These are phyloP conservation scores for Leucania comma DNA, from an alignment of 2,888 invertebrate species.

Conservation along the genomic window DNA sequence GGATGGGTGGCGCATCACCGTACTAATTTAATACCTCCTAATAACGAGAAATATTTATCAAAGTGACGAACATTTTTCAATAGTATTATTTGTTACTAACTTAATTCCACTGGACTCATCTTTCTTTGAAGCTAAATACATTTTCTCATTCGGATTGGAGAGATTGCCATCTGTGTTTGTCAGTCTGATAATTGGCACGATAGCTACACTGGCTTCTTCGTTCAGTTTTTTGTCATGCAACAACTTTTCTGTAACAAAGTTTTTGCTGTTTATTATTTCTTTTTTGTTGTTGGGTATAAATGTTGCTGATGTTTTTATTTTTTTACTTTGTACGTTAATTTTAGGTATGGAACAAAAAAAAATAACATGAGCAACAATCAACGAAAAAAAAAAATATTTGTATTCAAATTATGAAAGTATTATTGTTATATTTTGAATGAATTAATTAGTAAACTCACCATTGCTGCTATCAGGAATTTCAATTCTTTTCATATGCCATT, in stretches of 20 bases:
- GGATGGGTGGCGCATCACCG: no score
- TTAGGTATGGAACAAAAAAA: no score
- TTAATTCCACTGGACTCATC: conserved; percentile 47
- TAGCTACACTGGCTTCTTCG: conserved; percentile 23
- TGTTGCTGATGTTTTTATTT: not conserved
- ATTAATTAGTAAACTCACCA: conserved; percentile 51
- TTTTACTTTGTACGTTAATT: no score
- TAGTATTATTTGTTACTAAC: conserved; percentile 49
- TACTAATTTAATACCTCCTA: no score
- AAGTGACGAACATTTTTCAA: not conserved
- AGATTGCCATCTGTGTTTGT: conserved; percentile 62
- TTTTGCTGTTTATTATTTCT: conserved; percentile 4
- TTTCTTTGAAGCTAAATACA: conserved; percentile 30
- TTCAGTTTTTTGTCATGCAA: conserved; percentile 54
- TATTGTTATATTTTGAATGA: no score
- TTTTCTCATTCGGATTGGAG: conserved; percentile 45
- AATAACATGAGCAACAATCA: no score
- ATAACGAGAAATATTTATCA: not conserved
- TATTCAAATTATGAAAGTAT: no score
- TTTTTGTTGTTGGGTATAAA: conserved; percentile 3
- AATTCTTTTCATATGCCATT: conserved; percentile 90
- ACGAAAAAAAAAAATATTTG: no score
- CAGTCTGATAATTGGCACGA: conserved; percentile 63
- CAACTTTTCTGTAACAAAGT: conserved; percentile 49
- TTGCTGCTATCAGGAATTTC: conserved; percentile 63